Evolutionary conservation across 1,140 invertebrate genomes (phyloP).

Genomic region (Leptinotarsa defecta): DNA sequence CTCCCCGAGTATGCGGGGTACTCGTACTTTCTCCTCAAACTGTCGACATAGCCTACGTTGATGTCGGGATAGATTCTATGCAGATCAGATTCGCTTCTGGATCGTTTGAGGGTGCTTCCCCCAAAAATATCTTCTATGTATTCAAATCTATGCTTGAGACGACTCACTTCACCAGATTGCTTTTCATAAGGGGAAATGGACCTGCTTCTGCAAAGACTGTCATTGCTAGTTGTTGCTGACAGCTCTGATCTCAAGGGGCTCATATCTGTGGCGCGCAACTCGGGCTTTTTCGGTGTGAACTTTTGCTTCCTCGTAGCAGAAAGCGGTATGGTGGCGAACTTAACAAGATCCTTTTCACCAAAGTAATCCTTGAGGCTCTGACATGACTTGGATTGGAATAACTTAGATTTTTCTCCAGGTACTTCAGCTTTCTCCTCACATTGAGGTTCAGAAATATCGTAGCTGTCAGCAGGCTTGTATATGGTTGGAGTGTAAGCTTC

Average conservation of each 20-base stretch:
- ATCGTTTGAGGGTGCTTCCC: slow-evolving; percentile 55
- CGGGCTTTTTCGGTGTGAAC: slow-evolving; percentile 41
- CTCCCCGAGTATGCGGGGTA: slow-evolving; percentile 51
- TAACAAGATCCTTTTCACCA: slow-evolving; percentile 65
- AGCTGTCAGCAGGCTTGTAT: slow-evolving; percentile 58
- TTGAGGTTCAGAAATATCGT: neutral
- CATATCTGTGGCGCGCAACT: slow-evolving; percentile 44
- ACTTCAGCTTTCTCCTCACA: neutral
- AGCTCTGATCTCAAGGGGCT: slow-evolving; percentile 44
- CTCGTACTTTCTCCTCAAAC: slow-evolving; percentile 67
- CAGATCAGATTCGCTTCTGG: slow-evolving; percentile 78
- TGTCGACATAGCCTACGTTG: slow-evolving; percentile 62
- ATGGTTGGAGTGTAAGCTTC: slow-evolving; percentile 58
- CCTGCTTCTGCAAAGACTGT: slow-evolving; percentile 67
- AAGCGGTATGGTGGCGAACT: slow-evolving; percentile 52
- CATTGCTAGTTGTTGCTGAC: slow-evolving; percentile 61
- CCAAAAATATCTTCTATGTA: slow-evolving; percentile 55
- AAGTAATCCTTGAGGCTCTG: slow-evolving; percentile 78
- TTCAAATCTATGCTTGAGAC: slow-evolving; percentile 76
- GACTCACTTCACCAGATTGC: slow-evolving; percentile 74
- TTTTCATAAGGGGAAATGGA: slow-evolving; percentile 73
- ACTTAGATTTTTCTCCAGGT: slow-evolving; percentile 36
- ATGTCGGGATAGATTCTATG: slow-evolving; percentile 59
- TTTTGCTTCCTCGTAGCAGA: slow-evolving; percentile 46
- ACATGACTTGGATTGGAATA: slow-evolving; percentile 68